These are phyloP conservation scores for honey bee (Apis mellifera) DNA, from an alignment of 1,140 invertebrate species.

Conservation along the genomic window Amel_HAv3.1 CM009932.2:1455501-1456000, in stretches of 20 bases:
- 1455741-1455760: not conserved
- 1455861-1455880: too few species aligned
- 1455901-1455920: too few species aligned
- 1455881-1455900: too few species aligned
- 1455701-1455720: not conserved
- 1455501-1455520: conserved; percentile 34
- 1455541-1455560: conserved; percentile 57
- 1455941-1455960: too few species aligned
- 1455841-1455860: too few species aligned
- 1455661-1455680: not conserved
- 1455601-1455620: not conserved
- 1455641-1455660: not conserved
- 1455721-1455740: too few species aligned
- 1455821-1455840: not conserved
- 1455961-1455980: too few species aligned
- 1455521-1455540: conserved; percentile 59
- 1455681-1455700: not conserved
- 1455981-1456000: too few species aligned
- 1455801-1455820: too few species aligned
- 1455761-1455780: not conserved
- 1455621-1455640: not conserved
- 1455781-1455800: not conserved
- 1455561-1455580: not conserved
- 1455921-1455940: too few species aligned
- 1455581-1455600: not conserved